Evolutionary conservation across 2,888 invertebrate genomes (phyloP), one percentile per base, ranked within the genome.

Genomic region (Colletes collaris): DNA sequence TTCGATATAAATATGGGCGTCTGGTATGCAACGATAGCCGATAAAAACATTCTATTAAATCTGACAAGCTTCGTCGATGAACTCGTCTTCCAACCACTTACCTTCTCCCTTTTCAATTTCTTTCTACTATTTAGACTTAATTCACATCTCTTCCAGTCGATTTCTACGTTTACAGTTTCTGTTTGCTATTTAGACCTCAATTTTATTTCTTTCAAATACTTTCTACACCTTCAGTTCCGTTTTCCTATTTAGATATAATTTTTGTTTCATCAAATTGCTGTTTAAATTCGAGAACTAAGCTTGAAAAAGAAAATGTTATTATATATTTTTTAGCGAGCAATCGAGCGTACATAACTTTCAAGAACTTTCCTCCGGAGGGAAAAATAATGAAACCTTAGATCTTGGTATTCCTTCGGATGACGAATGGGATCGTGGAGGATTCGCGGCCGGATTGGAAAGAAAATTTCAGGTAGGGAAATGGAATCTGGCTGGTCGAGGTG

Each of bases 21-120:
- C 83, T 88, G 88, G 66, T 77, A 46, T 74, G 76, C 71, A 80
- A 80, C 73, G 88, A 88, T 86, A 88, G 84, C 53, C 75, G 82
- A 86, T 87, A 87, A 77, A 53, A 68, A 60, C 72, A 53, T 13
- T 49, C 60, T 50, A 69, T 56, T 71, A 27, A 58, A 56, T 40
- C 49, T 50, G 11, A 8, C 40, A 40, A 60, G 46, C 71, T 53
- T 50, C 10, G 4, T 13, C 4, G 4, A 2, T 4, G 3, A 46
- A 46, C 10, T 40, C 27, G n/a, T 7, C 49, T 52, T 8, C 40
- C 8, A n/a, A 4, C 11, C 37, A 2, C 37, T 13, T 46, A 3
- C 44, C 0, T 58, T 37, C 6, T 7, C 35, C n/a, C n/a, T 58
- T 7, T 5, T 8, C 8, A 5, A 8, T 55, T 16, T n/a, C 56